These are phyloP conservation scores for Drosophila diplacantha DNA, from an alignment of 2,888 invertebrate species.

Conservation along the genomic window DNA sequence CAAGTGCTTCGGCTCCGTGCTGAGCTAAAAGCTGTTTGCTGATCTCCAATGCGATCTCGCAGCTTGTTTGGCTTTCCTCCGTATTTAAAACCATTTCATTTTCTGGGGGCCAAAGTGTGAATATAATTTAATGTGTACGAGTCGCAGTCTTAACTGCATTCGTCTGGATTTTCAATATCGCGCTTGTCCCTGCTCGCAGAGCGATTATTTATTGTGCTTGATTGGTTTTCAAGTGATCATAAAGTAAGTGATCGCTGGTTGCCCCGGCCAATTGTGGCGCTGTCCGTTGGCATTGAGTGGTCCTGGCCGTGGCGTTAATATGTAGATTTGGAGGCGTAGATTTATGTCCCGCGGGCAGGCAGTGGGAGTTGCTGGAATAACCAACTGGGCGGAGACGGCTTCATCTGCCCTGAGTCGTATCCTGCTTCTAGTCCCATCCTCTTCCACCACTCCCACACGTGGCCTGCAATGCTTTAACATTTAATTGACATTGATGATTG, in stretches of 20 bases:
- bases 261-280: constrained; percentile 60
- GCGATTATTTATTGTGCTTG: constrained; percentile 78
- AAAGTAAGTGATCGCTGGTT: constrained; percentile 75
- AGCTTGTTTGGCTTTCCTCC: constrained; percentile 54
- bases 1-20: constrained; percentile 36
- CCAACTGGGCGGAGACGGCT: constrained; percentile 42
- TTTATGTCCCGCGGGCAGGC: constrained; percentile 47
- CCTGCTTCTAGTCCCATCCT: constrained; percentile 51
- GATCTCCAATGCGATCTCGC: constrained; percentile 65
- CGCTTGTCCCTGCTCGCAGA: constrained; percentile 42
- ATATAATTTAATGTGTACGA: constrained; percentile 77
- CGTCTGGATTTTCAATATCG: constrained; percentile 74
- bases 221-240: constrained; percentile 77
- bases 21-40: constrained; percentile 56
- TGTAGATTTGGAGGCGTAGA: constrained; percentile 69
- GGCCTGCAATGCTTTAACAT: constrained; percentile 62
- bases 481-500: constrained; percentile 72
- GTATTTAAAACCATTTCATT: constrained; percentile 70
- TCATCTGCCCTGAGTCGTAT: constrained; percentile 43
- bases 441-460: constrained; percentile 54
- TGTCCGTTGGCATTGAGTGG: constrained; percentile 58
- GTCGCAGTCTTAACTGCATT: constrained; percentile 7
- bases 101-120: constrained; percentile 78
- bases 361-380: constrained; percentile 1
- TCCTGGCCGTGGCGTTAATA: constrained; percentile 62